Base-by-base conservation (phyloP, 2,888 invertebrate genomes). In the Dascillus cervinus region DNA sequence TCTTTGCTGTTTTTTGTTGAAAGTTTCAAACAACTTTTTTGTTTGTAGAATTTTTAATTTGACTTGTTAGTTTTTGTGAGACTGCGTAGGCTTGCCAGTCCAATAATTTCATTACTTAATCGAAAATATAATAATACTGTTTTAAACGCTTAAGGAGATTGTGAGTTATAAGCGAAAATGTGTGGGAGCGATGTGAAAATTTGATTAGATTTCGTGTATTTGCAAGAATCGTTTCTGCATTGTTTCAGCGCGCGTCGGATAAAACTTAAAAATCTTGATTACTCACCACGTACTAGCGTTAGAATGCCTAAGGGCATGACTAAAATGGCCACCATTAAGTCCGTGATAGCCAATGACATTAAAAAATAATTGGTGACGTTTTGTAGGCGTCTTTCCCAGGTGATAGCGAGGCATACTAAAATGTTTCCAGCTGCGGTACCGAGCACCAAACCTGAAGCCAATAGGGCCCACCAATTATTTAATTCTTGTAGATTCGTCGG, bases 361-460 rank as follows among this genome's bases (percentile, higher is more conserved):
- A 96, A 73, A 60, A 96, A 96, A 65, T 94, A 95, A 67, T 96
- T 96, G 53, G 95, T 96, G 37, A 94, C 91, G 71, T 92, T 96
- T 66, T 96, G 95, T 38, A 96, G 69, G 9, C 92, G 74, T 33
- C 88, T 76, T 61, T 96, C 95, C 77, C 87, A 79, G 43, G 83
- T 81, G 52, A 96, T 92, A 12, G 96, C 95, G 49, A 94, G 65
- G 55, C 94, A 95, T 26, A 96, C 96, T 37, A 96, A 69, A 22
- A 91, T 85, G 66, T 96, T 96, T 2, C 95, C 95, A 2, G 88
- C 81, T 0, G 88, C 89, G 0, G 92, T 92, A 37, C 82, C 87
- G 24, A 89, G 60, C 6, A 91, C 90, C 33, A 94, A 65, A 13
- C 82, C 67, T 24, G 83, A 64, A 3, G 90, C 82, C 19, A 85